Conservation (phyloP, 2,888 invertebrate species). For the Geophilus truncorum region DNA sequence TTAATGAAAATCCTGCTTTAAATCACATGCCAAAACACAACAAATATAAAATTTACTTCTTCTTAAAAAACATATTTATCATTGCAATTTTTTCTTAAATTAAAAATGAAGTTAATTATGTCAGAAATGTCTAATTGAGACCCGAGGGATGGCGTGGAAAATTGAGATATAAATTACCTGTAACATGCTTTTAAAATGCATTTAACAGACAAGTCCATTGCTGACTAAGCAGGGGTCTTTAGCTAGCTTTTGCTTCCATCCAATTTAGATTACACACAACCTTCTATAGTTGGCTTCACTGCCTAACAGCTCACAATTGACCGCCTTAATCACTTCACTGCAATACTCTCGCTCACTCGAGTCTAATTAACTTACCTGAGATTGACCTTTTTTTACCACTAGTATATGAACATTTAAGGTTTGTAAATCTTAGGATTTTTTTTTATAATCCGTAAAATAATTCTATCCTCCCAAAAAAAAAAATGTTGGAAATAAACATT, state of each 20-base stretch:
- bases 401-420: too few relatives aligned
- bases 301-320: neutral
- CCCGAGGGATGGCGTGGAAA: neutral
- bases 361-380: neutral
- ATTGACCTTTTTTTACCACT: neutral
- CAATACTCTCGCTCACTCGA: neutral
- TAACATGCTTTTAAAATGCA: slow-evolving; percentile 8
- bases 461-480: too few relatives aligned
- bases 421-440: too few relatives aligned
- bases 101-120: neutral
- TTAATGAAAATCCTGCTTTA: too few relatives aligned
- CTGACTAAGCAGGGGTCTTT: neutral
- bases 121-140: neutral
- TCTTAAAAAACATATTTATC: neutral
- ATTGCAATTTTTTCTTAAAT: too few relatives aligned
- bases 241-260: neutral
- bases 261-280: neutral
- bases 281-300: neutral
- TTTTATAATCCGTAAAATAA: too few relatives aligned
- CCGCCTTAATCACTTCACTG: slow-evolving; percentile 9
- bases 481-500: too few relatives aligned
- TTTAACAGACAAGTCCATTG: neutral
- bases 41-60: too few relatives aligned
- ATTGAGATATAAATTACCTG: slow-evolving; percentile 1
- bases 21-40: too few relatives aligned